Evolutionary conservation across 2,888 invertebrate species (phyloP), one percentile per base, ranked within the genome.

Genomic region (Chrysolina haemoptera): DNA sequence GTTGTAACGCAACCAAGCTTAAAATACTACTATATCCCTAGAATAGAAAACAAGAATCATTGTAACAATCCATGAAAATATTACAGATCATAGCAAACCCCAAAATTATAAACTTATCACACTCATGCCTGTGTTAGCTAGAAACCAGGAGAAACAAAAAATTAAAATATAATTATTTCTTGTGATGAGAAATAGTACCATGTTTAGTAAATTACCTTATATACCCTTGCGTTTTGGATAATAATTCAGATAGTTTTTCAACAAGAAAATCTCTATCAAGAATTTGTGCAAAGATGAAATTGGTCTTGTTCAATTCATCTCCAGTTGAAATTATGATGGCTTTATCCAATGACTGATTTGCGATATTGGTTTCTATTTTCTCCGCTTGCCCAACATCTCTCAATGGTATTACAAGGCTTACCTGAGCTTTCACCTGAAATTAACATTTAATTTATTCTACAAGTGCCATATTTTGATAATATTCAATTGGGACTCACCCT

Each of bases 211-310:
- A 78, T 80, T 78, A 82, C 82, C 70, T 71, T 76, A 75, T 79
- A 50, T 80, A 71, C 67, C 80, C 81, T 67, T 79, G 78, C 74
- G 91, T 92, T 86, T 93, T 94, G 0, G 95, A 93, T 3, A 98
- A 89, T 20, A 98, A 90, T 85, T 97, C 96, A 0, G 96, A 95
- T 78, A 98, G 93, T 89, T 97, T 98, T 84, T 94, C 93, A 6
- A 98, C 92, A 8, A 98, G 90, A 86, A 98, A 95, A 84, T 97
- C 95, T 76, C 97, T 90, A 85, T 98, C 98, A 27, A 93, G 91
- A 80, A 98, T 94, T 87, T 96, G 94, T 46, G 96, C 94, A 88
- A 98, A 96, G 68, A 97, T 91, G 87, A 97, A 97, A 84, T 94
- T 95, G 41, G 94, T 92, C 89, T 94, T 93, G 75, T 94, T 92